These are phyloP conservation scores for Pedionomus torquatus DNA, from an alignment of 2,113 vertebrate species.

Conservation along the genomic window DNA sequence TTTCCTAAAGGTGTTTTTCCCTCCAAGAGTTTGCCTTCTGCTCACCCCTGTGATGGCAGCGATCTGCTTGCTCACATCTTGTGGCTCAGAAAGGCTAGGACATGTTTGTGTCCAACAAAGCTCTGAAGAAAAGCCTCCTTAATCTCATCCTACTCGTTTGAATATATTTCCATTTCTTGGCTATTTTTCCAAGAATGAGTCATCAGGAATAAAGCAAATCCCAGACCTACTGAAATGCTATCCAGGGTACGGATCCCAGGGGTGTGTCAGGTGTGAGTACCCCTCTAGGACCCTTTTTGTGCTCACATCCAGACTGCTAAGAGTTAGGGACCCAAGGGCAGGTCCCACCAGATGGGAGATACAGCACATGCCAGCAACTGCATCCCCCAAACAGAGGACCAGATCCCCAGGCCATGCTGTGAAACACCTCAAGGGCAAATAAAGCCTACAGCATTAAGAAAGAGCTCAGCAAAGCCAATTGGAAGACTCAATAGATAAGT, in stretches of 20 bases:
- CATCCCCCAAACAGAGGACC: background rate
- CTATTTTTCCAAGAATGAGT: background rate
- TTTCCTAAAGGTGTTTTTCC: background rate
- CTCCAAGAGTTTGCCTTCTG: background rate
- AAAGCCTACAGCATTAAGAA: background rate
- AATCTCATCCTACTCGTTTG: background rate
- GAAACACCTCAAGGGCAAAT: background rate
- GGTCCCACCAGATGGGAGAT: background rate
- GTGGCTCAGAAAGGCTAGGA: background rate
- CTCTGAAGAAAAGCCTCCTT: background rate
- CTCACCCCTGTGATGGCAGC: background rate
- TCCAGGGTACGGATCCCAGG: background rate
- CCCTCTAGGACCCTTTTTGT: background rate
- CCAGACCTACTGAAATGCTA: background rate
- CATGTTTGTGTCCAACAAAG: background rate
- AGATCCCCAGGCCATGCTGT: background rate
- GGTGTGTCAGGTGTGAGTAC: fast-evolving
- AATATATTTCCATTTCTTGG: background rate
- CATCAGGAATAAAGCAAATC: background rate
- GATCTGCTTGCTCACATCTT: background rate
- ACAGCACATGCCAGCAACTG: background rate
- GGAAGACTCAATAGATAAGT: background rate
- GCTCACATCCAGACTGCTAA: background rate
- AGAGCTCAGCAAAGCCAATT: background rate
- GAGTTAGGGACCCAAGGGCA: background rate